Conservation (phyloP, 2,888 invertebrate species). For the Myopa tessellatipennis region DNA sequence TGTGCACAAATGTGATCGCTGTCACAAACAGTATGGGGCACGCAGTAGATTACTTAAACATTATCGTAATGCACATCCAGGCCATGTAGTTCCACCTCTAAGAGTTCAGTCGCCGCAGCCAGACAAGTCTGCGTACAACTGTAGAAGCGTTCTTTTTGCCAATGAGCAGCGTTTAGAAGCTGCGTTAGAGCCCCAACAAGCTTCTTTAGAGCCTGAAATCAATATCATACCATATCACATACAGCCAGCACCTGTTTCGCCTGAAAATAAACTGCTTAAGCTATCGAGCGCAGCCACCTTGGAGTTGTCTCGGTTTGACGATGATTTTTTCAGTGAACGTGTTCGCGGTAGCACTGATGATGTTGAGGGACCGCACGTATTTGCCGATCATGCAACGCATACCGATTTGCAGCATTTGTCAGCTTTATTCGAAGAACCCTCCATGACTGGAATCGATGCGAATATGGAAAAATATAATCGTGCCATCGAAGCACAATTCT, state of each 20-base stretch:
- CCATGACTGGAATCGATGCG: constrained; percentile 13
- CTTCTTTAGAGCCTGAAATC: constrained; percentile 40
- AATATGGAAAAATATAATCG: constrained; percentile 37
- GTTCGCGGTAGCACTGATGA: constrained; percentile 30
- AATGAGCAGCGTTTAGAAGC: neutral
- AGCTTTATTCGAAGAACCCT: constrained; percentile 53
- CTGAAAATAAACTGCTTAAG: constrained; percentile 54
- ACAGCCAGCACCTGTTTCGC: constrained; percentile 46
- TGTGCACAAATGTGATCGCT: constrained; percentile 81
- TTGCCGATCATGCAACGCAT: constrained; percentile 48
- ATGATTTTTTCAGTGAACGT: constrained; percentile 50
- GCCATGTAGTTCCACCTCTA: constrained; percentile 50
- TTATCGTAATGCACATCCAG: constrained; percentile 74
- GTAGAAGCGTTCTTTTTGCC: neutral
- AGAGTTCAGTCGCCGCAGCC: neutral
- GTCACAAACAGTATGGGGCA: constrained; percentile 89
- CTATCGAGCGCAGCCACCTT: constrained; percentile 53
- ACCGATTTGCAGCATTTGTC: constrained; percentile 50
- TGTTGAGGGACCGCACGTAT: constrained; percentile 44
- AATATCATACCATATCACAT: constrained; percentile 42
- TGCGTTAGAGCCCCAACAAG: constrained; percentile 10
- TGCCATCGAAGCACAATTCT: constrained; percentile 34
- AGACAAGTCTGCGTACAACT: neutral
- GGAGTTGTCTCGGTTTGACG: constrained; percentile 52
- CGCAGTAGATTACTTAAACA: constrained; percentile 80